phyloP scores from a whole-genome alignment of 1,140 invertebrate genomes.

The Drosophila murphyi region DNA sequence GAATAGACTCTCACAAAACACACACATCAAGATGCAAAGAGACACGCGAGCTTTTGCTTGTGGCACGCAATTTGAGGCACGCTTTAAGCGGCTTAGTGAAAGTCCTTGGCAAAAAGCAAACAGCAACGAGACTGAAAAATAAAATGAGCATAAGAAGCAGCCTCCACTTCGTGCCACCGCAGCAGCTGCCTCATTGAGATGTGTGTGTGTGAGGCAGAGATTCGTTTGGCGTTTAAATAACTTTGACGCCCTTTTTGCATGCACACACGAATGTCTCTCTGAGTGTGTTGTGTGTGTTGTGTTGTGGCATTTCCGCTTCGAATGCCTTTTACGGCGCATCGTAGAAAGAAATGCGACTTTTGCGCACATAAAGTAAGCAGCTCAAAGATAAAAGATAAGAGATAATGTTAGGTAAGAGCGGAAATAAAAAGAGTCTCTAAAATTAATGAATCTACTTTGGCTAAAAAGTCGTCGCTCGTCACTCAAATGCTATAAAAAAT shows the following conservation, averaged over 20 bases:
- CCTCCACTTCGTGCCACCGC: conserved; percentile 10
- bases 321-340: conserved; percentile 48
- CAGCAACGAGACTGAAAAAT: conserved; percentile 8
- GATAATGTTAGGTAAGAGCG: too few species aligned
- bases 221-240: conserved; percentile 70
- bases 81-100: conserved; percentile 75
- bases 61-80: conserved; percentile 38
- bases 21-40: conserved; percentile 8
- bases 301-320: conserved; percentile 57
- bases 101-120: conserved; percentile 59
- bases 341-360: background rate
- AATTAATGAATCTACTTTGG: background rate
- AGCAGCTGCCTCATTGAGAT: conserved; percentile 16
- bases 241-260: conserved; percentile 68
- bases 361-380: background rate
- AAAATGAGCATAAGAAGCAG: conserved; percentile 29
- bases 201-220: conserved; percentile 6
- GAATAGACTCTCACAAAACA: conserved; percentile 20
- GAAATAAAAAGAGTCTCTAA: background rate
- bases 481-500: too few species aligned
- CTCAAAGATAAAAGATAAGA: background rate
- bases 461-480: background rate
- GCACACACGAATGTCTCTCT: conserved; percentile 8
- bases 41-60: conserved; percentile 5
- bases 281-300: conserved; percentile 13